A percentile compares a stretch with the other conserved stretches of the same genome.
phyloP scores from a whole-genome alignment of 2,888 invertebrate species.

The Nemurella pictetii region DNA sequence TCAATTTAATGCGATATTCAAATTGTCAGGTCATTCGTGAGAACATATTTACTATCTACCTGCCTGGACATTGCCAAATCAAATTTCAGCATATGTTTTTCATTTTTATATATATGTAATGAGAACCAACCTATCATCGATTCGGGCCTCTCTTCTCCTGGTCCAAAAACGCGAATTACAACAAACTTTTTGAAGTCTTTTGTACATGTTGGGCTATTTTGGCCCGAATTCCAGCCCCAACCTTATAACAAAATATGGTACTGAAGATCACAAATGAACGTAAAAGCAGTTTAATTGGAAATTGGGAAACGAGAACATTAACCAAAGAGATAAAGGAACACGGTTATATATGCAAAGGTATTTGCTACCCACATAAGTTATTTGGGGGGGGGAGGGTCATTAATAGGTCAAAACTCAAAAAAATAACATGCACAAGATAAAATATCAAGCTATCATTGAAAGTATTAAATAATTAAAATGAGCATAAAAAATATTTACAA shows the following conservation, averaged over 20 bases:
- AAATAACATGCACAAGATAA: too few species aligned
- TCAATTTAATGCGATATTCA: neutral
- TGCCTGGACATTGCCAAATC: neutral
- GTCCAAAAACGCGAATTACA: constrained; percentile 62
- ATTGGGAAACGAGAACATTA: neutral
- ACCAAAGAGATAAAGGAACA: neutral
- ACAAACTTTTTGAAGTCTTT: constrained; percentile 65
- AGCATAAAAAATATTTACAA: too few species aligned
- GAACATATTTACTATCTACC: neutral
- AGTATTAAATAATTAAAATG: too few species aligned
- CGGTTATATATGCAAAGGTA: too few species aligned
- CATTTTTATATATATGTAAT: neutral
- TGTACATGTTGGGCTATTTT: constrained; percentile 55
- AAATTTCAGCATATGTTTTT: neutral
- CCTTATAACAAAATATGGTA: constrained; percentile 46
- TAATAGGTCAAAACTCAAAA: too few species aligned
- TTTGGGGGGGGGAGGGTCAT: too few species aligned
- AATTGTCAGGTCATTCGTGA: neutral
- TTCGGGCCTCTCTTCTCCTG: constrained; percentile 58
- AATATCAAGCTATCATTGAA: too few species aligned
- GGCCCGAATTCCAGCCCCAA: constrained; percentile 59
- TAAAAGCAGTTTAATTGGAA: neutral
- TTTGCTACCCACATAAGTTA: too few species aligned
- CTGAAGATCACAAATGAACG: neutral
- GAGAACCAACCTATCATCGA: constrained; percentile 42